These are phyloP conservation scores for Caerostris extrusa DNA, from an alignment of 1,140 invertebrate species.

Conservation along the genomic window DNA sequence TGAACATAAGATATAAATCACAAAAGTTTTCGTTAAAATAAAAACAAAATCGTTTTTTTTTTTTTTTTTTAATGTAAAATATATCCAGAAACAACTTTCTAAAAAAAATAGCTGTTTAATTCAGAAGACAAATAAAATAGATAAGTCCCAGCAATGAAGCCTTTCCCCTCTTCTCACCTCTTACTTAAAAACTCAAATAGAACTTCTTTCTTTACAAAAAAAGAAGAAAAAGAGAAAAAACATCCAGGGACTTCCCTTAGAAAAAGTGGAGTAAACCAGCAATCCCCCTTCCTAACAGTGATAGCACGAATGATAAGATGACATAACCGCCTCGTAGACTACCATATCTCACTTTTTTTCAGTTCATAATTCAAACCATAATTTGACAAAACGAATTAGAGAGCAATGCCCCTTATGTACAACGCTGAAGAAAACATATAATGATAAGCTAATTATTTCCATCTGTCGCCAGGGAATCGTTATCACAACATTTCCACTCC, in stretches of 20 bases:
- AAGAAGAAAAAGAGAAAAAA: not conserved
- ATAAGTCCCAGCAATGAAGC: not conserved
- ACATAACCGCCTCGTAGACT: constrained; percentile 4
- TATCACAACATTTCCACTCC: constrained; percentile 4
- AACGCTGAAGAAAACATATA: constrained; percentile 33
- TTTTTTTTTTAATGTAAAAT: no score
- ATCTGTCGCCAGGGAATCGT: constrained; percentile 6
- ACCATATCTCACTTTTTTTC: not conserved
- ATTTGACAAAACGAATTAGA: constrained; percentile 48
- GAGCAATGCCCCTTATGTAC: constrained; percentile 5
- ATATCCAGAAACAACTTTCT: not conserved
- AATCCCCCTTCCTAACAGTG: not conserved
- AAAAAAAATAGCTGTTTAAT: not conserved
- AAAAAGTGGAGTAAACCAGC: not conserved
- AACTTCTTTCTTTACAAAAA: not conserved
- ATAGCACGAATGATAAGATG: constrained; percentile 4
- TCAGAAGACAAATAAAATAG: not conserved
- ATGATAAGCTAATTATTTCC: constrained; percentile 61
- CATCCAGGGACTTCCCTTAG: not conserved
- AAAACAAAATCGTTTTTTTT: no score
- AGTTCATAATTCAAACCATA: constrained; percentile 43
- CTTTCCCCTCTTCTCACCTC: constrained; percentile 11
- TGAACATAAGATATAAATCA: no score
- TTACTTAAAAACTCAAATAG: constrained; percentile 16
- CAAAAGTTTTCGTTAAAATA: no score